Percentiles rank a stretch among this genome's conserved stretches.
These are phyloP conservation scores for Eretmocerus hayati DNA, from an alignment of 2,888 invertebrate genomes.

Conservation along the genomic window DNA sequence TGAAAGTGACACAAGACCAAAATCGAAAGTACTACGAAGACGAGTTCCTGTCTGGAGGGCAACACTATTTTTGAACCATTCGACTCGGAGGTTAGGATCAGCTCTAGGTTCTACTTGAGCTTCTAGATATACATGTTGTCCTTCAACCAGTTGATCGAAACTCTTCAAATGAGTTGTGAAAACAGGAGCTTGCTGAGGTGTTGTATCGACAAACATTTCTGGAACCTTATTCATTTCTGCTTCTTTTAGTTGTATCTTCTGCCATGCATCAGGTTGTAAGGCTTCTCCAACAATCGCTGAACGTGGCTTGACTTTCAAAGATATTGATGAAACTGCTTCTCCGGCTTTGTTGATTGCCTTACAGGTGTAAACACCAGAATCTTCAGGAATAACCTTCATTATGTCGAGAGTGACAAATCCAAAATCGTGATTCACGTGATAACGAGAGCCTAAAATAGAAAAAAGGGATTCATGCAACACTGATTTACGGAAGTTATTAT, in stretches of 20 bases:
- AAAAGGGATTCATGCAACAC: neutral
- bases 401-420: constrained; percentile 91
- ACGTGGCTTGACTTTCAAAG: constrained; percentile 79
- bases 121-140: constrained; percentile 79
- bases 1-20: constrained; percentile 89
- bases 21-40: constrained; percentile 90
- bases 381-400: constrained; percentile 77
- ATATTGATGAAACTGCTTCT: constrained; percentile 86
- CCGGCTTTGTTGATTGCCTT: constrained; percentile 91
- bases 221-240: constrained; percentile 86
- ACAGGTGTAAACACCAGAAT: constrained; percentile 89
- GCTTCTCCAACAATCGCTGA: constrained; percentile 77
- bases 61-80: constrained; percentile 91
- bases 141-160: constrained; percentile 75
- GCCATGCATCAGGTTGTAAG: constrained; percentile 86
- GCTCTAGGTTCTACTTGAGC: constrained; percentile 87
- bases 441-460: constrained; percentile 61
- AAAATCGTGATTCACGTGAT: constrained; percentile 88
- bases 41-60: constrained; percentile 81
- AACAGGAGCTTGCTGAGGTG: constrained; percentile 88
- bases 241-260: constrained; percentile 84
- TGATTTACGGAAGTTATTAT: neutral
- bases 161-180: constrained; percentile 87
- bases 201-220: constrained; percentile 77
- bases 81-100: constrained; percentile 79